Percentiles rank a stretch among this genome's conserved stretches.
Evolutionary conservation across 2,797 vertebrate species (phyloP).

Genomic region (Notoglanidium macrostoma): DNA sequence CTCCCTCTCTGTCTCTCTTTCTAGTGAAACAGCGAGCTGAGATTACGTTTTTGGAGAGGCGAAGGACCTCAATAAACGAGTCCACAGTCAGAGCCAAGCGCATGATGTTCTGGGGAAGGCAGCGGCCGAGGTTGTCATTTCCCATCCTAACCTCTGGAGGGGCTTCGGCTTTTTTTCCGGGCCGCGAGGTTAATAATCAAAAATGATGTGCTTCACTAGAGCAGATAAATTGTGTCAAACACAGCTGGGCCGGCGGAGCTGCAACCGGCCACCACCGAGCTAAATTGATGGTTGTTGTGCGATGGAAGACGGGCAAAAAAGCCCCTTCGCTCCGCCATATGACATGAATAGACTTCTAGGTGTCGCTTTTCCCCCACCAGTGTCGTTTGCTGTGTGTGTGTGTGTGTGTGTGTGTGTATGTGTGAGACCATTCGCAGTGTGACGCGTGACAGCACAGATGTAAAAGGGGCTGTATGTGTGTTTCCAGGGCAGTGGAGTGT

Average conservation of each 20-base stretch:
- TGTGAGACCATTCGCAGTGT: constrained; percentile 8
- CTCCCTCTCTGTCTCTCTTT: background rate
- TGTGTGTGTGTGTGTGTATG: constrained; percentile 29
- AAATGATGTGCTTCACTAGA: constrained; percentile 75
- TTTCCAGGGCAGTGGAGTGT: constrained; percentile 39
- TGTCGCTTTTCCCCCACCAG: constrained; percentile 56
- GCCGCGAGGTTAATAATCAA: constrained; percentile 77
- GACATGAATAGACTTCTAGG: constrained; percentile 77
- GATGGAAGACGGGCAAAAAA: constrained; percentile 64
- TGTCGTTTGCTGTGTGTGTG: constrained; percentile 51
- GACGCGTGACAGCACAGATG: constrained; percentile 63
- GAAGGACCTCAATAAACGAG: background rate
- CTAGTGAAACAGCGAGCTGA: constrained; percentile 38
- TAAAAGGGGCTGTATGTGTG: constrained; percentile 57
- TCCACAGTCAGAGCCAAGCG: constrained; percentile 9
- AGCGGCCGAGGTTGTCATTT: constrained; percentile 77
- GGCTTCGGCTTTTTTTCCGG: constrained; percentile 46
- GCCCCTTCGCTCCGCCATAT: constrained; percentile 70
- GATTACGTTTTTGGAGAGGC: background rate
- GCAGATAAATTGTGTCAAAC: constrained; percentile 75
- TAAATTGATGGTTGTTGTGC: constrained; percentile 74
- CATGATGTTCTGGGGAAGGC: constrained; percentile 63
- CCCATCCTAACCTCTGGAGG: constrained; percentile 72
- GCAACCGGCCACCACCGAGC: constrained; percentile 70
- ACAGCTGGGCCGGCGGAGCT: constrained; percentile 68